Evolutionary conservation across 1,140 invertebrate genomes (phyloP).

Genomic region (Choristoneura fumiferana): DNA sequence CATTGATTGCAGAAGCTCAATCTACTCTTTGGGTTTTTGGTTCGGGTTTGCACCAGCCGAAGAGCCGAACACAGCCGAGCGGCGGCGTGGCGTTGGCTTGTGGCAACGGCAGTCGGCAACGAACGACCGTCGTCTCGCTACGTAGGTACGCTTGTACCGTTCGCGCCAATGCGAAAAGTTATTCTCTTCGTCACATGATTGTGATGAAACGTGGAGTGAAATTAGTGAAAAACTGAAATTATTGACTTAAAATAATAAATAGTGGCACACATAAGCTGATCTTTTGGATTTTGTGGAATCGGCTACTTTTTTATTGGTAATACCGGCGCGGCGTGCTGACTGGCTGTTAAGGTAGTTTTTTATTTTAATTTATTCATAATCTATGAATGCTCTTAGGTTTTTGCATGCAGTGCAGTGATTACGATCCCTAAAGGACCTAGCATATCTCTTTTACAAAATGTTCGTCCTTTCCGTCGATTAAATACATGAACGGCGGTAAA

Average conservation of each 20-base stretch:
- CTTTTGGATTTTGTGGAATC: neutral
- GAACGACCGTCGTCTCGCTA: slow-evolving; percentile 40
- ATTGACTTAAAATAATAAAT: slow-evolving; percentile 11
- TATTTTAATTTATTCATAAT: neutral
- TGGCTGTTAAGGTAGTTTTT: slow-evolving; percentile 4
- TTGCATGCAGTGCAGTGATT: no score
- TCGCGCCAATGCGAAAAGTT: slow-evolving; percentile 42
- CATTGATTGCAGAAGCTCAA: slow-evolving; percentile 18
- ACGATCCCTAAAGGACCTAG: no score
- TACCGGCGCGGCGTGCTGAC: slow-evolving; percentile 9
- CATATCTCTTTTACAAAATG: no score
- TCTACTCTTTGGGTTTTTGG: slow-evolving; percentile 3
- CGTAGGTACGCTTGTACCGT: no score
- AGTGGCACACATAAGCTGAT: neutral
- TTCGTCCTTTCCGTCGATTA: slow-evolving; percentile 27
- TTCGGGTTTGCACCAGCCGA: neutral
- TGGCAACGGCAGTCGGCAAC: slow-evolving; percentile 52
- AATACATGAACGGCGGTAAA: slow-evolving; percentile 42
- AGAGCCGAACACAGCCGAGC: neutral
- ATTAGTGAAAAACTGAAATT: slow-evolving; percentile 33
- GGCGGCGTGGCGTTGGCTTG: no score
- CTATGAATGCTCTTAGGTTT: no score
- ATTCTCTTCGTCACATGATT: slow-evolving; percentile 59
- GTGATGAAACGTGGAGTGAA: slow-evolving; percentile 61
- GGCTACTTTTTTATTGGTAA: neutral